Conservation (phyloP, 2,113 vertebrate genomes). For the Speoplatyrhinus poulsoni region DNA sequence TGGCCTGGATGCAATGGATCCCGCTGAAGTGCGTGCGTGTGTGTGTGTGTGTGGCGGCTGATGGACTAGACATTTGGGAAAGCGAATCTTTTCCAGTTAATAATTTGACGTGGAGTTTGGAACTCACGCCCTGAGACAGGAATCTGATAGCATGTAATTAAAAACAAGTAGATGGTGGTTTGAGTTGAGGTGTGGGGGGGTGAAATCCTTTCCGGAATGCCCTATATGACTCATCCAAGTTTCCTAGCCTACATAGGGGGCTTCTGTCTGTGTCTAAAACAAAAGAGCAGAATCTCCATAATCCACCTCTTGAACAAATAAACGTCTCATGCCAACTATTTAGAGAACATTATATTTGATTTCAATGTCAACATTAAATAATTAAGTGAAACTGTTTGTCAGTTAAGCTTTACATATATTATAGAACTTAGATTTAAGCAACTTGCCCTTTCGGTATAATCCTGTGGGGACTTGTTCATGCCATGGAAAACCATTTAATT, state of each 20-base stretch:
- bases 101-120: conserved; percentile 50
- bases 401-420: conserved; percentile 21
- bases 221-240: conserved; percentile 64
- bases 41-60: conserved; percentile 2
- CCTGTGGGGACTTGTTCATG: conserved; percentile 33
- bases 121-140: conserved; percentile 67
- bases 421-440: conserved; percentile 4
- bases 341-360: conserved; percentile 39
- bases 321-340: conserved; percentile 29
- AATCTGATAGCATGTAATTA: conserved; percentile 79
- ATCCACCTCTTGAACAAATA: conserved; percentile 40
- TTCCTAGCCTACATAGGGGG: conserved; percentile 58
- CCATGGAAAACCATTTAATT: conserved; percentile 50
- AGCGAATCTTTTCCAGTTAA: conserved; percentile 23
- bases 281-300: conserved; percentile 1
- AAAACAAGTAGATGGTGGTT: conserved; percentile 54
- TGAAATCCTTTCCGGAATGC: conserved; percentile 74
- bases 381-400: conserved; percentile 36
- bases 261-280: conserved; percentile 58
- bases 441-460: conserved; percentile 41
- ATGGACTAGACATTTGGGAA: conserved; percentile 45
- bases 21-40: conserved; percentile 26
- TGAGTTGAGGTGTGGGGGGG: conserved; percentile 16
- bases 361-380: conserved; percentile 44
- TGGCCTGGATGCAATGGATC: conserved; percentile 35